Evolutionary conservation across 2,113 vertebrate genomes (phyloP).

Genomic region (Casuarius casuarius): DNA sequence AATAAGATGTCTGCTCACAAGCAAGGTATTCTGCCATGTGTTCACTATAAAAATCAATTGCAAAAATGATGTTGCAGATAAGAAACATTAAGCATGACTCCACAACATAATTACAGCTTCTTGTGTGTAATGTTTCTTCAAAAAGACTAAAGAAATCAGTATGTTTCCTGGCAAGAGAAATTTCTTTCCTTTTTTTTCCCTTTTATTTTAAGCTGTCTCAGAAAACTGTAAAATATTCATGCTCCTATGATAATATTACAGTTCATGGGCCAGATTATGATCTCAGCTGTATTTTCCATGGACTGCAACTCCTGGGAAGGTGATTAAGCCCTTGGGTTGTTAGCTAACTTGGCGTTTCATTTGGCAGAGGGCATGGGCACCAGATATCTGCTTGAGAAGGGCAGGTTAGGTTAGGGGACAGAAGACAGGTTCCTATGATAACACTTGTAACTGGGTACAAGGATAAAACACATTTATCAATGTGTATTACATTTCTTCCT

Average conservation of each 20-base stretch:
- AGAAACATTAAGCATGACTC: constrained; percentile 9
- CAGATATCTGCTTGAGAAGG: background rate
- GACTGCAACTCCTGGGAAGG: background rate
- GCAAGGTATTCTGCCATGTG: background rate
- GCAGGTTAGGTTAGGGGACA: background rate
- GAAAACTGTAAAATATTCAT: background rate
- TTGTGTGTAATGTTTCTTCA: background rate
- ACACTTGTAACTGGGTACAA: background rate
- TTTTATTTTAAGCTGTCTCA: background rate
- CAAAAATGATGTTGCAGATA: constrained; percentile 11
- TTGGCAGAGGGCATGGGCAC: background rate
- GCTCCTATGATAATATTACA: background rate
- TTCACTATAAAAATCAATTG: background rate
- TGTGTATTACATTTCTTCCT: background rate
- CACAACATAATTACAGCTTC: background rate
- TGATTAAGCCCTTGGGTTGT: background rate
- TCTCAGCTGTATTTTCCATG: background rate
- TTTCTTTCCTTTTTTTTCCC: background rate
- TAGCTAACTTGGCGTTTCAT: background rate
- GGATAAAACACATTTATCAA: background rate
- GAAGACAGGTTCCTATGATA: background rate
- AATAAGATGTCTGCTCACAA: background rate
- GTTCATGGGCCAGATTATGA: background rate
- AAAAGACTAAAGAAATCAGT: background rate
- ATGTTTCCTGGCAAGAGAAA: background rate